Conservation (phyloP, 2,888 invertebrate genomes). For the Luffia ferchaultella region DNA sequence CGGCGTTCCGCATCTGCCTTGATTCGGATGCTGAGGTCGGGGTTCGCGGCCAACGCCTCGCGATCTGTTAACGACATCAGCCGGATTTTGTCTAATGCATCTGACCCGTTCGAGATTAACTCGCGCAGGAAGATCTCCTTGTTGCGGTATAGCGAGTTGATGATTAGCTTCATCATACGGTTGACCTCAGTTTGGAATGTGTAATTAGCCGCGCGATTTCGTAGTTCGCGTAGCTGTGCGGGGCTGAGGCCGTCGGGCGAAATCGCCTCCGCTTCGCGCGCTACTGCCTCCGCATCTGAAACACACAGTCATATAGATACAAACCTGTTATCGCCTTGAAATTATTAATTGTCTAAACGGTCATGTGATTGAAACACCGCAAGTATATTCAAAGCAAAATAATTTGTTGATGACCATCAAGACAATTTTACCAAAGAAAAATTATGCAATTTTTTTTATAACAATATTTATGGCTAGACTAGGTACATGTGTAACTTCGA, state of each 20-base stretch:
- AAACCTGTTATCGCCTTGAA: too few species aligned
- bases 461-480: too few species aligned
- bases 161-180: constrained; percentile 99
- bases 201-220: constrained; percentile 88
- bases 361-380: too few species aligned
- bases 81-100: constrained; percentile 98
- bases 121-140: constrained; percentile 99
- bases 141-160: constrained; percentile 98
- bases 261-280: constrained; percentile 96
- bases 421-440: too few species aligned
- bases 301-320: too few species aligned
- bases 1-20: constrained; percentile 93
- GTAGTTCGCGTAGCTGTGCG: constrained; percentile 90
- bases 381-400: too few species aligned
- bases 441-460: too few species aligned
- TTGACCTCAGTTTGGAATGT: constrained; percentile 98
- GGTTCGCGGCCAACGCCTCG: constrained; percentile 76
- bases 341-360: too few species aligned
- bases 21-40: constrained; percentile 89
- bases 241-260: constrained; percentile 94
- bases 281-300: constrained; percentile 86
- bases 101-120: constrained; percentile 98
- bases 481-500: too few species aligned
- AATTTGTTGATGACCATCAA: too few species aligned
- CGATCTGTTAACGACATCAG: constrained; percentile 90